Conservation (phyloP, 2,113 vertebrate species). For the Pluvianellus socialis region DNA sequence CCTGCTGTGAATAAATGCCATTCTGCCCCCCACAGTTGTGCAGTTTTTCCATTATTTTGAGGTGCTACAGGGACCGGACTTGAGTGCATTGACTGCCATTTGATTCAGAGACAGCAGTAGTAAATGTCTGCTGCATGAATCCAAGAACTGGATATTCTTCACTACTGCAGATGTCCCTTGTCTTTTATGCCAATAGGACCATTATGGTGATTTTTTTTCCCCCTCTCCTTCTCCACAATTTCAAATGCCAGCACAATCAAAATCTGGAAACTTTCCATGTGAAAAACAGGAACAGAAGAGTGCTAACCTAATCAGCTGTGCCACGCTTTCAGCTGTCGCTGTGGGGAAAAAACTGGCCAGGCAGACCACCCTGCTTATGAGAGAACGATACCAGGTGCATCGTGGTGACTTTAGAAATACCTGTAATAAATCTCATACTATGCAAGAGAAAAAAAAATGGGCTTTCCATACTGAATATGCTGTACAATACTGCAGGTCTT, state of each 20-base stretch:
- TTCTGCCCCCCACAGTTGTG: neutral
- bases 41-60: neutral
- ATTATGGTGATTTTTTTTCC: neutral
- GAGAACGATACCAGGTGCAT: neutral
- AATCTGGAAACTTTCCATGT: neutral
- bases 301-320: neutral
- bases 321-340: neutral
- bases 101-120: neutral
- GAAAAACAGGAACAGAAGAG: neutral
- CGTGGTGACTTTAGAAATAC: neutral
- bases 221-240: neutral
- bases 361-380: neutral
- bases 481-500: neutral
- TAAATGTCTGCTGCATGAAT: neutral
- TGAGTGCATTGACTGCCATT: neutral
- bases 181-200: neutral
- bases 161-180: neutral
- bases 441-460: neutral
- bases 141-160: neutral
- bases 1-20: neutral
- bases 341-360: neutral
- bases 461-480: neutral
- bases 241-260: neutral
- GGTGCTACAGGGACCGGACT: neutral
- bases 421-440: neutral